A percentile compares a stretch with the other conserved stretches of the same genome.
These are phyloP conservation scores for Coenonympha arcania DNA, from an alignment of 2,888 invertebrate species.

Conservation along the genomic window DNA sequence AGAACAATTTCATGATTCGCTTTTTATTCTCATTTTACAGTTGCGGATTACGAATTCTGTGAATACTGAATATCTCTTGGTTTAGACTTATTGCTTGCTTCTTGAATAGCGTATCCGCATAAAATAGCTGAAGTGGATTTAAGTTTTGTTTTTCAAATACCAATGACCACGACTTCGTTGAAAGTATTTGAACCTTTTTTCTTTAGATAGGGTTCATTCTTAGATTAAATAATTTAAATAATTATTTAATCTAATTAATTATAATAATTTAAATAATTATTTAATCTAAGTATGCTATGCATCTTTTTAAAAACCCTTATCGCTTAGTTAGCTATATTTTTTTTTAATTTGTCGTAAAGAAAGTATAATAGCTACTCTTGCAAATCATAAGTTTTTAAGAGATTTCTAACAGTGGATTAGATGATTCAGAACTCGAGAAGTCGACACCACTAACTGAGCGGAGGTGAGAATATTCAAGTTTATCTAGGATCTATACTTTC, in stretches of 20 bases:
- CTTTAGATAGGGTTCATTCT: background rate
- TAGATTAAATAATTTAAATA: background rate
- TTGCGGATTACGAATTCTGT: background rate
- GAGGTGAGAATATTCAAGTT: constrained; percentile 7
- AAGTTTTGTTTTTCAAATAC: background rate
- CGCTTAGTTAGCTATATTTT: too few species aligned
- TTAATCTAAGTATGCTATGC: too few species aligned
- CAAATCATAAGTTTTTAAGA: too few species aligned
- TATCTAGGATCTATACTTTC: constrained; percentile 32
- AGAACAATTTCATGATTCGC: background rate
- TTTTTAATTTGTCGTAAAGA: too few species aligned
- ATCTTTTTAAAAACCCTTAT: too few species aligned
- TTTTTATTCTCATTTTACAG: background rate
- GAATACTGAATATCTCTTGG: background rate
- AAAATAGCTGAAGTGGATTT: background rate
- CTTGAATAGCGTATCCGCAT: background rate
- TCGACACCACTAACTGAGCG: background rate
- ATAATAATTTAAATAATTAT: too few species aligned
- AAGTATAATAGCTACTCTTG: too few species aligned
- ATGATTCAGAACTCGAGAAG: background rate
- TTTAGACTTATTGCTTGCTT: background rate
- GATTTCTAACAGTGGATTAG: background rate
- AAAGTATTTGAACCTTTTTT: background rate
- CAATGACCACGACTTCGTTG: background rate
- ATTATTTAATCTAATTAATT: too few species aligned